Evolutionary conservation across 2,888 invertebrate species (phyloP), one percentile per base, ranked within the genome.

Genomic region (Tolmerus cingulatus): DNA sequence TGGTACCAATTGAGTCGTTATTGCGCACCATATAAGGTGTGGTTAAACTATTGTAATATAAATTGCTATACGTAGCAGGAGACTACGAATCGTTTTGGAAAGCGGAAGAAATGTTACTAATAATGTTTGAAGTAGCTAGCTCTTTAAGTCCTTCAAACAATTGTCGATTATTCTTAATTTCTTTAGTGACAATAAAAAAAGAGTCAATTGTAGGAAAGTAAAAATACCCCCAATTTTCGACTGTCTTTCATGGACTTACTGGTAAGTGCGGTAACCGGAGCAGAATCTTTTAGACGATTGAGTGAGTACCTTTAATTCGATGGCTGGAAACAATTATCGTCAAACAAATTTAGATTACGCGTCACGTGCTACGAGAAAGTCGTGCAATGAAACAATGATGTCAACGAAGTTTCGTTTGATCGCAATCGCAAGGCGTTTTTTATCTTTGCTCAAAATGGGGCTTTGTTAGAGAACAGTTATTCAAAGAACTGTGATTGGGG

Each of bases 361-460:
- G 46, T 86, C 76, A 76, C 76, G 51, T 86, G 51, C 51, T 74
- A 76, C 76, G 74, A 30, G 76, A 43, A 76, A 86, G 51, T 86
- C 86, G 86, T 86, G 86, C 74, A 46, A 8, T 14, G 46, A 40
- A 30, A 43, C 40, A 51, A 79, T 79, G 27, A 66, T 79, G 46
- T 27, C 43, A 79, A 79, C 23, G 12, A 57, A 37, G 19, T 77
- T 77, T 77, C 30, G 34, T 19, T 77, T 2, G 77, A 77, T 77
- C 23, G 30, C 9, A 77, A 77, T 19, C 12, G 19, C 12, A 57
- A 55, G 1, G 9, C 19, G 57, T 66, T 19, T 66, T 12, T 66
- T n/a, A 14, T 23, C 27, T 27, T 23, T 23, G 23, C 27, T 66
- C 12, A 23, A 66, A 23, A 66, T 66, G 27, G 27, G 66, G 66